These are phyloP conservation scores for Oreochromis grahami DNA, from an alignment of 2,797 vertebrate genomes.

Conservation along the genomic window DNA sequence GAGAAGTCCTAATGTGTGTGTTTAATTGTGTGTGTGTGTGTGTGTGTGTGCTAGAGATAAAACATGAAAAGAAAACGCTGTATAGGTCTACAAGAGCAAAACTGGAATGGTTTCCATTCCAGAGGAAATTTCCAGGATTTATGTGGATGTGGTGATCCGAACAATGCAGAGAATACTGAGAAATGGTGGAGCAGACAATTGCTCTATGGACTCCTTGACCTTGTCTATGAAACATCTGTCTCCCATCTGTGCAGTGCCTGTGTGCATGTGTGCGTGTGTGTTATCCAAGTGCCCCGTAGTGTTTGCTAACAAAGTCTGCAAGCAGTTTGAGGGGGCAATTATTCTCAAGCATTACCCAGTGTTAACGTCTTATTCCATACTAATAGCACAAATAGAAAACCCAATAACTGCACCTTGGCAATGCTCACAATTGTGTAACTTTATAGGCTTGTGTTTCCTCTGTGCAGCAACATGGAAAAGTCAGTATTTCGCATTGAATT, in stretches of 20 bases:
- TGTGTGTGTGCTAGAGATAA: background rate
- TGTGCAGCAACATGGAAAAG: background rate
- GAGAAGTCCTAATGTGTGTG: background rate
- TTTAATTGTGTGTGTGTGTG: background rate
- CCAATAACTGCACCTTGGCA: slow-evolving; percentile 42
- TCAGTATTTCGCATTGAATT: slow-evolving; percentile 11
- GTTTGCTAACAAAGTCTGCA: slow-evolving; percentile 59
- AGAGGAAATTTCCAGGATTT: slow-evolving; percentile 75
- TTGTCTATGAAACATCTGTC: slow-evolving; percentile 74
- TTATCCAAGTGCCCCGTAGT: slow-evolving; percentile 31
- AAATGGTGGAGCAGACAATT: slow-evolving; percentile 59
- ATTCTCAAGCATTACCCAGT: slow-evolving; percentile 47
- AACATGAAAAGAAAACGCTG: slow-evolving; percentile 19
- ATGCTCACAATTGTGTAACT: slow-evolving; percentile 32
- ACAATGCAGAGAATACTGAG: slow-evolving; percentile 51
- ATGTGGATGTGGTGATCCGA: slow-evolving; percentile 63
- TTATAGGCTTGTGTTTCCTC: slow-evolving; percentile 27
- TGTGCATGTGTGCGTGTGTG: slow-evolving; percentile 2
- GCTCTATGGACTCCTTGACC: slow-evolving; percentile 70
- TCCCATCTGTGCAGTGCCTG: slow-evolving; percentile 65
- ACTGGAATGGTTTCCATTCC: slow-evolving; percentile 66
- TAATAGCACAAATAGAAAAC: slow-evolving; percentile 55
- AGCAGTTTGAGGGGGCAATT: slow-evolving; percentile 58
- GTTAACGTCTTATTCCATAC: slow-evolving; percentile 50
- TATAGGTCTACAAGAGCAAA: slow-evolving; percentile 8